Conservation (phyloP, 2,797 vertebrate genomes). For the Graptemys geographica region DNA sequence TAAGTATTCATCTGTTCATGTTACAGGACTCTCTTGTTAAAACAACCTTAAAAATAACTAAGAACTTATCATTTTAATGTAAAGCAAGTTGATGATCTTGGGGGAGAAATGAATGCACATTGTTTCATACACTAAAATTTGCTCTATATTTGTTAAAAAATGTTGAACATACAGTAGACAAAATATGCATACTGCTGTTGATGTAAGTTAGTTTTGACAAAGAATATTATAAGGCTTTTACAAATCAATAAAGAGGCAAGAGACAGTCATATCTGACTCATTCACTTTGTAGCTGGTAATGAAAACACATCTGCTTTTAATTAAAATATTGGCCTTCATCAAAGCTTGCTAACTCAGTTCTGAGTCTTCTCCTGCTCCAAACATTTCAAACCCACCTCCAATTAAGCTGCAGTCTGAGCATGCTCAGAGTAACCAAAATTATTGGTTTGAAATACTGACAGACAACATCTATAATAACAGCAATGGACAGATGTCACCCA, state of each 20-base stretch:
- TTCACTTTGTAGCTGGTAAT: neutral
- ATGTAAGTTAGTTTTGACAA: neutral
- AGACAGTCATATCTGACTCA: neutral
- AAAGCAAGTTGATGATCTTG: neutral
- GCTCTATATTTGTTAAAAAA: neutral
- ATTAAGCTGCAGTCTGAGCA: neutral
- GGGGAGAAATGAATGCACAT: neutral
- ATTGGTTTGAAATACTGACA: neutral
- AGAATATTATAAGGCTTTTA: neutral
- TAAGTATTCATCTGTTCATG: neutral
- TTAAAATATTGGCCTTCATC: neutral
- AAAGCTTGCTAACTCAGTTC: constrained; percentile 20
- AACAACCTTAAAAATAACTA: constrained; percentile 36
- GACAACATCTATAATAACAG: neutral
- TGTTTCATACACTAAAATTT: neutral
- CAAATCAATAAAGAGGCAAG: neutral
- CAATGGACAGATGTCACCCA: neutral
- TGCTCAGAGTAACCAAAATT: neutral
- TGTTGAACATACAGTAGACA: neutral
- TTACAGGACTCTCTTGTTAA: neutral
- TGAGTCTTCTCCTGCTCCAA: neutral
- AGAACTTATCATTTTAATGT: neutral
- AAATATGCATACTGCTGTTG: neutral
- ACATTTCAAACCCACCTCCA: neutral
- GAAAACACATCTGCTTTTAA: constrained; percentile 16